A percentile compares a stretch with the other conserved stretches of the same genome.
These are phyloP conservation scores for Luperina testacea DNA, from an alignment of 2,888 invertebrate genomes.

Conservation along the genomic window DNA sequence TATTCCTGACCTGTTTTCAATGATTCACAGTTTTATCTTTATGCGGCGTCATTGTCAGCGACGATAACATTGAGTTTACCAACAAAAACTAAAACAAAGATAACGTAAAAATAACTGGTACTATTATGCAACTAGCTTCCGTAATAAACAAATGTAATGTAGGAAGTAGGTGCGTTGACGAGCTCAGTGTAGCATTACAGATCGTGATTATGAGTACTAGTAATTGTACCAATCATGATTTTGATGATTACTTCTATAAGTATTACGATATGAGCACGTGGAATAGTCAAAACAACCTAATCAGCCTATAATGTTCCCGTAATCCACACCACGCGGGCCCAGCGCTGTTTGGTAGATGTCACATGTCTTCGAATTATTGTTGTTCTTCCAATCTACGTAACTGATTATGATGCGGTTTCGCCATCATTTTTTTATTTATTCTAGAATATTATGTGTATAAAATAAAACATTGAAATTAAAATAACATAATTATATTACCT, in stretches of 20 bases:
- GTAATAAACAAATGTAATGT: constrained; percentile 51
- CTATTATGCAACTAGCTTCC: constrained; percentile 52
- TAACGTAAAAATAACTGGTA: constrained; percentile 19
- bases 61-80: constrained; percentile 26
- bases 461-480: background rate
- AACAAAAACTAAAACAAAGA: constrained; percentile 23
- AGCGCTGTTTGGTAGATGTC: background rate
- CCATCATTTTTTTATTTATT: background rate
- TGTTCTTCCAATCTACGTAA: background rate
- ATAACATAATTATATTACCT: background rate
- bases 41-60: constrained; percentile 19
- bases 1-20: background rate
- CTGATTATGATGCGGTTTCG: background rate
- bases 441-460: background rate
- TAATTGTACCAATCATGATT: constrained; percentile 22
- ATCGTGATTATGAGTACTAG: constrained; percentile 40
- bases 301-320: background rate
- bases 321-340: background rate
- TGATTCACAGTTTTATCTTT: constrained; percentile 12
- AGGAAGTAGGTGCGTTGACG: constrained; percentile 50
- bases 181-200: constrained; percentile 43
- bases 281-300: background rate
- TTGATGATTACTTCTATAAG: constrained; percentile 12
- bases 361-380: background rate
- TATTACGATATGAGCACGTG: background rate